phyloP scores from a whole-genome alignment of 2,888 invertebrate genomes.

The Coenonympha glycerion region DNA sequence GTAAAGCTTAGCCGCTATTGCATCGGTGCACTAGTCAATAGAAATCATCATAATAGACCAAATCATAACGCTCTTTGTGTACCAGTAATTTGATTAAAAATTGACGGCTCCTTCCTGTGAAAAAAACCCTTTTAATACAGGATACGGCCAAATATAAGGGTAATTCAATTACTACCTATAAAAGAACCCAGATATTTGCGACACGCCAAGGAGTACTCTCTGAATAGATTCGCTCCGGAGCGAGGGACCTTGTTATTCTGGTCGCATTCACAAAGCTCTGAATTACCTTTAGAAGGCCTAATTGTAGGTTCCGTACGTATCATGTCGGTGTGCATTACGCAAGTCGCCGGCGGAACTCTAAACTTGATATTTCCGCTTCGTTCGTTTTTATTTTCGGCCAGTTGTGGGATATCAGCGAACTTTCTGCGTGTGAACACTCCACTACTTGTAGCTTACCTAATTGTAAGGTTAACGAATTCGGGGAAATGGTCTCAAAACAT shows the following conservation, averaged over 20 bases:
- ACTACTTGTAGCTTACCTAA: no score
- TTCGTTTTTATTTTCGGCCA: slow-evolving; percentile 21
- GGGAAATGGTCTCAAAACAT: no score
- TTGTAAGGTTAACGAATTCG: no score
- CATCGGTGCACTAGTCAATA: slow-evolving; percentile 30
- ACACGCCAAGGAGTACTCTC: slow-evolving; percentile 27
- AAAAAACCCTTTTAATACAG: slow-evolving; percentile 42
- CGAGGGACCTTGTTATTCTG: slow-evolving; percentile 31
- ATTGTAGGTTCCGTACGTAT: slow-evolving; percentile 53
- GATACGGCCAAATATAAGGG: slow-evolving; percentile 51
- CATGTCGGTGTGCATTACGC: slow-evolving; percentile 59
- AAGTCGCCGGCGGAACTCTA: slow-evolving; percentile 47
- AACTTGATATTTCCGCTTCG: slow-evolving; percentile 59
- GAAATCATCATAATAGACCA: slow-evolving; percentile 33
- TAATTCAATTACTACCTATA: slow-evolving; percentile 56
- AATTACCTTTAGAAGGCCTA: slow-evolving; percentile 39
- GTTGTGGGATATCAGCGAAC: slow-evolving; percentile 23
- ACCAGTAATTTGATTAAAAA: slow-evolving; percentile 67
- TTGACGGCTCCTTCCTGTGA: slow-evolving; percentile 63
- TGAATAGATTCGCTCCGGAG: slow-evolving; percentile 15
- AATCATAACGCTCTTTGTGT: slow-evolving; percentile 57
- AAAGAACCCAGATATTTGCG: slow-evolving; percentile 34
- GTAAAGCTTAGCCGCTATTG: slow-evolving; percentile 3
- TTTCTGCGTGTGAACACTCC: background rate
- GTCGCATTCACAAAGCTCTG: slow-evolving; percentile 33